phyloP scores from a whole-genome alignment of 2,113 vertebrate genomes.

The Petroica traversi region DNA sequence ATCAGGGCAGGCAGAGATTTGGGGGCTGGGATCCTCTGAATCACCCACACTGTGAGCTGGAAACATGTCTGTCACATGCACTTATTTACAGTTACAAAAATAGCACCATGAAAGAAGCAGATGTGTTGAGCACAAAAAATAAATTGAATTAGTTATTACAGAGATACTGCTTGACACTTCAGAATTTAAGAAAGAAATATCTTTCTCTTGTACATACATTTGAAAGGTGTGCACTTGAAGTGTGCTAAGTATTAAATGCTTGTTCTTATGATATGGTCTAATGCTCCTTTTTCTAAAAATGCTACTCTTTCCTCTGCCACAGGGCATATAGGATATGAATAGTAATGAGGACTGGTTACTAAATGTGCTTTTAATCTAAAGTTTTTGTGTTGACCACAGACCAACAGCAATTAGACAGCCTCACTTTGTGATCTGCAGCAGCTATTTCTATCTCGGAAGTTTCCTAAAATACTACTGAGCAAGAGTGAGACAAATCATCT shows the following conservation, averaged over 20 bases:
- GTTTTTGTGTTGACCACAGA: background rate
- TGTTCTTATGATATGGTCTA: background rate
- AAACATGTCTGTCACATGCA: conserved; percentile 56
- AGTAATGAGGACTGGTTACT: background rate
- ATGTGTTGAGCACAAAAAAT: conserved; percentile 16
- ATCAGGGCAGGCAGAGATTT: background rate
- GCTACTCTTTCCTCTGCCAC: background rate
- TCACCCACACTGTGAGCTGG: background rate
- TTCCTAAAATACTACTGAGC: conserved; percentile 19
- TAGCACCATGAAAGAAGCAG: conserved; percentile 49
- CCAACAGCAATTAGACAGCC: background rate
- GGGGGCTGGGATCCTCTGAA: conserved; percentile 43
- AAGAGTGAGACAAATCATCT: background rate
- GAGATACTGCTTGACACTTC: background rate
- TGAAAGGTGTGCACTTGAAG: background rate
- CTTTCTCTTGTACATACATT: background rate
- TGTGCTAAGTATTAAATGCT: background rate
- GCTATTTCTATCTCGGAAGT: background rate
- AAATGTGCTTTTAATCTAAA: background rate
- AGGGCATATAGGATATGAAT: background rate
- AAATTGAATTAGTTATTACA: background rate
- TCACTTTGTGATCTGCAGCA: background rate
- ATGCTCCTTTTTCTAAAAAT: background rate
- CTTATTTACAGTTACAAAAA: conserved; percentile 56
- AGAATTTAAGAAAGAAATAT: background rate